These are phyloP conservation scores for Protodeltote pygarga DNA, from an alignment of 2,888 invertebrate species.

Conservation along the genomic window DNA sequence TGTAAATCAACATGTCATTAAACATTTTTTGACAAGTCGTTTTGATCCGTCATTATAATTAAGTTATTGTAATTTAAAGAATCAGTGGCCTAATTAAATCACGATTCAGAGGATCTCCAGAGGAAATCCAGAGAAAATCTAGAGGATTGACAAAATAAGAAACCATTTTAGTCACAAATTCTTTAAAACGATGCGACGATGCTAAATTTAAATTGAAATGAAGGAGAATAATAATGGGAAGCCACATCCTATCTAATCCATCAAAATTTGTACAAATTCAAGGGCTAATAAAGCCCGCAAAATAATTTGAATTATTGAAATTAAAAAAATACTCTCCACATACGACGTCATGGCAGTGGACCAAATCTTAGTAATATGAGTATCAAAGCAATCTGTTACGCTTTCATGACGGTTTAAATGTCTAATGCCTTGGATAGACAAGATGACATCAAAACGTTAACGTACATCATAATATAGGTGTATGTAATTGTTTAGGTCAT, in stretches of 20 bases:
- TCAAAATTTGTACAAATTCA: no score
- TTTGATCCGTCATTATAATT: constrained; percentile 1
- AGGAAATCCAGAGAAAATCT: not conserved
- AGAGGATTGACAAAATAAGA: not conserved
- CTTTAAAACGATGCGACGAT: no score
- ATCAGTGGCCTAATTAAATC: constrained; percentile 6
- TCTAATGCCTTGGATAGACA: constrained; percentile 6
- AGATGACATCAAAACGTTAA: constrained; percentile 3
- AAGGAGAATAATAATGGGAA: no score
- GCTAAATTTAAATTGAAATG: no score
- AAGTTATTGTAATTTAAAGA: not conserved
- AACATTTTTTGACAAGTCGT: not conserved
- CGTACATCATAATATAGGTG: no score
- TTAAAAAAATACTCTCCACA: constrained; percentile 6
- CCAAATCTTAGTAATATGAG: constrained; percentile 35
- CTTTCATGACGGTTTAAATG: constrained; percentile 28
- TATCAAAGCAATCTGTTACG: constrained; percentile 31
- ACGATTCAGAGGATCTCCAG: not conserved
- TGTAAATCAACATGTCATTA: no score
- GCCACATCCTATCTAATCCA: no score
- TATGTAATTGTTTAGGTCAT: not conserved
- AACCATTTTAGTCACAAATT: constrained; percentile 3
- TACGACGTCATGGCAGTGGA: constrained; percentile 10
- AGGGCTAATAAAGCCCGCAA: no score
- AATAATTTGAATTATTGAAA: no score